phyloP scores from a whole-genome alignment of 1,140 invertebrate species.

The Philotrypesis tridentata region DNA sequence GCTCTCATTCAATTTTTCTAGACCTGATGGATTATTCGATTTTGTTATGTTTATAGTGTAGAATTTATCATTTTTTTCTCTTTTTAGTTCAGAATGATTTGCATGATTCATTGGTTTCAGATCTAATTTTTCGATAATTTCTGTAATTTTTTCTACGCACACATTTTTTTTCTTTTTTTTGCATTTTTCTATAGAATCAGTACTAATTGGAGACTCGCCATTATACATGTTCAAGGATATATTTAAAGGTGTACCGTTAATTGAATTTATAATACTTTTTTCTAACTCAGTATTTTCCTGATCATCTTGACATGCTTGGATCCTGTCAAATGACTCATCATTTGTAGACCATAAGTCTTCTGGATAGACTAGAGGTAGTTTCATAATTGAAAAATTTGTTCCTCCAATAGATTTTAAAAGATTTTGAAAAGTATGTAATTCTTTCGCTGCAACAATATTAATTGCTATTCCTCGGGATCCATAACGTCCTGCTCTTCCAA shows the following conservation, averaged over 20 bases:
- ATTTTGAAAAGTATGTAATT: constrained; percentile 75
- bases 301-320: constrained; percentile 24
- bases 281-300: constrained; percentile 17
- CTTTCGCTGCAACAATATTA: constrained; percentile 78
- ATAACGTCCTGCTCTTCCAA: constrained; percentile 94
- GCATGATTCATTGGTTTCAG: not conserved
- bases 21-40: constrained; percentile 43
- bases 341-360: constrained; percentile 67
- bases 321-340: constrained; percentile 60
- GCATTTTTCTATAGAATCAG: not conserved
- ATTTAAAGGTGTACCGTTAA: constrained; percentile 40
- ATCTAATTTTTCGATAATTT: not conserved
- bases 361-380: constrained; percentile 67
- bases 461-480: constrained; percentile 85
- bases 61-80: constrained; percentile 24
- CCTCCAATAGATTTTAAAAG: constrained; percentile 74
- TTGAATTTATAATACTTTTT: constrained; percentile 34
- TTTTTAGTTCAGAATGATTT: not conserved
- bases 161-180: constrained; percentile 31
- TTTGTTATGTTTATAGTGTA: constrained; percentile 49
- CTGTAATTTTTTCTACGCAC: not conserved
- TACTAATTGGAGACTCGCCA: not conserved
- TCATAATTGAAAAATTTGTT: constrained; percentile 71
- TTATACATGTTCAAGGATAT: not conserved
- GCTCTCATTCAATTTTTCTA: constrained; percentile 57